Evolutionary conservation across 2,113 vertebrate genomes (phyloP).

Genomic region (Peromyscus maniculatus): DNA sequence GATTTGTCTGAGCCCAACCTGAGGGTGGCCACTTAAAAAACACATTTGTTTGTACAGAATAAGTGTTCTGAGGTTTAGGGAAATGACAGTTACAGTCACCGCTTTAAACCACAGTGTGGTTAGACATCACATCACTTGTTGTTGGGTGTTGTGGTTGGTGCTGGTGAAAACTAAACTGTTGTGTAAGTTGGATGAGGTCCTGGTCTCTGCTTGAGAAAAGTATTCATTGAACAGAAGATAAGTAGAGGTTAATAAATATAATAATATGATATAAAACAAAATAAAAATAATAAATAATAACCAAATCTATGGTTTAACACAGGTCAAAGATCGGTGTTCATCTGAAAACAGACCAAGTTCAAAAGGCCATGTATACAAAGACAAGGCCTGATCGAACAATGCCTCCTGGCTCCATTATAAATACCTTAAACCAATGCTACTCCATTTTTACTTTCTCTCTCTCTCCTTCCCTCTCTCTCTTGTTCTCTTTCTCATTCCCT

Average conservation of each 20-base stretch:
- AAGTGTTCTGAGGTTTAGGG: background rate
- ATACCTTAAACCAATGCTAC: background rate
- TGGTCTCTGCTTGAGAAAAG: background rate
- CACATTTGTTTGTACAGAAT: background rate
- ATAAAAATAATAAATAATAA: no score
- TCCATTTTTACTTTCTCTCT: background rate
- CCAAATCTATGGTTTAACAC: background rate
- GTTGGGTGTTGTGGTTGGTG: background rate
- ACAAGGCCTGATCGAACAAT: background rate
- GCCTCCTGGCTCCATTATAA: background rate
- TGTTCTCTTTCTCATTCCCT: background rate
- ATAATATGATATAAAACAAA: no score
- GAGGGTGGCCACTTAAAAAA: background rate
- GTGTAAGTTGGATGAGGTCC: background rate
- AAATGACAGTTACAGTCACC: background rate
- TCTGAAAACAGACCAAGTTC: no score
- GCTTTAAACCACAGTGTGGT: background rate
- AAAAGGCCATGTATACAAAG: background rate
- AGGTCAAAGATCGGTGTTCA: background rate
- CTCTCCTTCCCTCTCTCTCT: no score
- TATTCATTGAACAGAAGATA: background rate
- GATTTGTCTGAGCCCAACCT: background rate
- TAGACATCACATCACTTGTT: background rate
- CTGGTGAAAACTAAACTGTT: background rate
- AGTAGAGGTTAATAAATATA: background rate